Conservation (phyloP, 2,113 vertebrate genomes). For the Chloropsis cyanopogon region DNA sequence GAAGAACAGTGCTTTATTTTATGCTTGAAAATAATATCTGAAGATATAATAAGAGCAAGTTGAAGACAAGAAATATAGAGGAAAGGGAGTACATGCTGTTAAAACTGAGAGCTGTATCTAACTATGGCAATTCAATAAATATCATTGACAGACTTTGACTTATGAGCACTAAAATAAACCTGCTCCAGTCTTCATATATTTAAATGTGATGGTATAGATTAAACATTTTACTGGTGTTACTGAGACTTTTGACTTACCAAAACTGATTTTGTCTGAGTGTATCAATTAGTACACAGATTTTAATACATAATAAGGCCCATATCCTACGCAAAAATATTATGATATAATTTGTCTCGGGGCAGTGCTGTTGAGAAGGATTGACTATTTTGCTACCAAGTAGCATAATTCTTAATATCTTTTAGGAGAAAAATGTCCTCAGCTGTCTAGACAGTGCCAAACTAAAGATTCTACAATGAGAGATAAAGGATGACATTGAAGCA, state of each 20-base stretch:
- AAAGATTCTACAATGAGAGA: not conserved
- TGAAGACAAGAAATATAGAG: not conserved
- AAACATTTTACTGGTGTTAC: not conserved
- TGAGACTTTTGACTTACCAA: not conserved
- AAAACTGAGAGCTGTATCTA: not conserved
- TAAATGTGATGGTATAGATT: not conserved
- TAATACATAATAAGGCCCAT: not conserved
- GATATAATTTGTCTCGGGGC: not conserved
- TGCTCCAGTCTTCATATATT: not conserved
- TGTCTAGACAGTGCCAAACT: not conserved
- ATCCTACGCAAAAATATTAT: not conserved
- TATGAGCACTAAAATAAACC: not conserved
- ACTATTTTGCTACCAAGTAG: not conserved
- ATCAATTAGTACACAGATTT: not conserved
- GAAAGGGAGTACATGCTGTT: not conserved
- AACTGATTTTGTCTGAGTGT: not conserved
- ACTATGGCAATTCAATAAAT: not conserved
- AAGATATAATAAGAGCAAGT: not conserved
- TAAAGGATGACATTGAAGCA: not conserved
- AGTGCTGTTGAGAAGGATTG: not conserved
- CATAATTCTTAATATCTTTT: not conserved
- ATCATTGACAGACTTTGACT: not conserved
- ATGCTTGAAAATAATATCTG: not conserved
- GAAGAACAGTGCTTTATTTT: not conserved
- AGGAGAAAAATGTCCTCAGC: not conserved